Conservation (phyloP, 37 sponge, comb jelly and placozoan genomes). For the Mnemiopsis leidyi region DNA sequence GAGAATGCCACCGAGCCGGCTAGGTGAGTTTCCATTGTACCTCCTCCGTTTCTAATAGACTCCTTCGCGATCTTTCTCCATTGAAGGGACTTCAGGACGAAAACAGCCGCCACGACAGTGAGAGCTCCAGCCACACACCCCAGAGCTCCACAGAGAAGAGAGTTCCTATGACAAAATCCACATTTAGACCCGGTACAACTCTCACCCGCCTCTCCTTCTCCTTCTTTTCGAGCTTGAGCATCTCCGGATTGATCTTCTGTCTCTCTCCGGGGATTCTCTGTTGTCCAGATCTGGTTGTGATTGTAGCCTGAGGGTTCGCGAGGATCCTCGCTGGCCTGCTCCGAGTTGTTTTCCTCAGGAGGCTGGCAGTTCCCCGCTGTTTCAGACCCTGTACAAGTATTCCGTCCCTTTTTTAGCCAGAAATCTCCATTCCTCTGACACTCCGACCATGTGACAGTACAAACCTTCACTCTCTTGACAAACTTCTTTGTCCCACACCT, state of each 20-base stretch:
- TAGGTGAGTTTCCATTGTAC: not conserved
- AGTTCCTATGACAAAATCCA: not conserved
- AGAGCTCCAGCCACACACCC: not conserved
- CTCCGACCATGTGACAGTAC: not conserved
- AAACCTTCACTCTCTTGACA: not conserved
- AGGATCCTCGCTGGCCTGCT: not conserved
- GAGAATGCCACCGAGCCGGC: not conserved
- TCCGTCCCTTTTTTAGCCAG: not conserved
- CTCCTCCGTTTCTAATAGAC: not conserved
- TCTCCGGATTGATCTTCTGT: not conserved
- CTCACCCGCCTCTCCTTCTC: not conserved
- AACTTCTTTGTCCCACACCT: not conserved
- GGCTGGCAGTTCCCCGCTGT: not conserved
- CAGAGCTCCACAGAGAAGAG: not conserved
- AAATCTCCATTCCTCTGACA: not conserved
- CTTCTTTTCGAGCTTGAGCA: slow-evolving; percentile 2
- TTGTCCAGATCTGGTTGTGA: no score
- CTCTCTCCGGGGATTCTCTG: not conserved
- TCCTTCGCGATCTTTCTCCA: not conserved
- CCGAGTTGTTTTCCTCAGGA: not conserved
- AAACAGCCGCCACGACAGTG: not conserved
- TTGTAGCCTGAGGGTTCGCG: not conserved
- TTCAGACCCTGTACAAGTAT: not conserved
- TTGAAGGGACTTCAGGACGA: not conserved
- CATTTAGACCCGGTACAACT: not conserved